phyloP scores from a whole-genome alignment of 1,140 invertebrate species.

The Eurosta solidaginis region DNA sequence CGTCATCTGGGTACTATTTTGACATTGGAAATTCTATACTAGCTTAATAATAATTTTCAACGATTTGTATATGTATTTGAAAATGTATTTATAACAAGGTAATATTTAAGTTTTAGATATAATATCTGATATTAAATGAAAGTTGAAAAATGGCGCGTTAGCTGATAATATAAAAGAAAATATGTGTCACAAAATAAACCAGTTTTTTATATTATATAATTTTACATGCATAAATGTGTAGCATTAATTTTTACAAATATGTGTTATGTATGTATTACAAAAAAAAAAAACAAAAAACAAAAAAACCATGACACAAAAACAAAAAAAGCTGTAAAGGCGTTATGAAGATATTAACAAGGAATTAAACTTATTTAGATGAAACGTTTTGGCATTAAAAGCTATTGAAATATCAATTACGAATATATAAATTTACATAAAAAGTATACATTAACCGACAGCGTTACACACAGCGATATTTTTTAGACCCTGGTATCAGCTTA shows the following conservation, averaged over 20 bases:
- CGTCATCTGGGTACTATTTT: too few species aligned
- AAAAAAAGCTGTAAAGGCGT: not conserved
- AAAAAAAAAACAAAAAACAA: too few species aligned
- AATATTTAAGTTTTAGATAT: not conserved
- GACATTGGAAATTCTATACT: too few species aligned
- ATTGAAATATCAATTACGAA: not conserved
- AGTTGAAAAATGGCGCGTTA: not conserved
- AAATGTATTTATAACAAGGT: not conserved
- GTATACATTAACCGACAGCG: not conserved
- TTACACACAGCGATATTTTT: too few species aligned
- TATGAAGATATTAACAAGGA: not conserved
- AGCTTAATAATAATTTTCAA: too few species aligned
- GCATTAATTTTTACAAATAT: not conserved
- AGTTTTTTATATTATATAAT: constrained; percentile 3
- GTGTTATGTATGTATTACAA: not conserved
- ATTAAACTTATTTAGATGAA: not conserved
- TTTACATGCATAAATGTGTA: constrained; percentile 4
- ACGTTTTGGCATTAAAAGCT: not conserved
- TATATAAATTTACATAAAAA: not conserved
- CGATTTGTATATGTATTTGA: not conserved
- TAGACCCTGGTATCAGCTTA: too few species aligned
- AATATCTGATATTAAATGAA: not conserved
- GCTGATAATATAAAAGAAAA: not conserved
- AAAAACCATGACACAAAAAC: not conserved
- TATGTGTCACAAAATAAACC: not conserved